These are phyloP conservation scores for Leptinotarsa juncta DNA, from an alignment of 2,888 invertebrate genomes.

Conservation along the genomic window DNA sequence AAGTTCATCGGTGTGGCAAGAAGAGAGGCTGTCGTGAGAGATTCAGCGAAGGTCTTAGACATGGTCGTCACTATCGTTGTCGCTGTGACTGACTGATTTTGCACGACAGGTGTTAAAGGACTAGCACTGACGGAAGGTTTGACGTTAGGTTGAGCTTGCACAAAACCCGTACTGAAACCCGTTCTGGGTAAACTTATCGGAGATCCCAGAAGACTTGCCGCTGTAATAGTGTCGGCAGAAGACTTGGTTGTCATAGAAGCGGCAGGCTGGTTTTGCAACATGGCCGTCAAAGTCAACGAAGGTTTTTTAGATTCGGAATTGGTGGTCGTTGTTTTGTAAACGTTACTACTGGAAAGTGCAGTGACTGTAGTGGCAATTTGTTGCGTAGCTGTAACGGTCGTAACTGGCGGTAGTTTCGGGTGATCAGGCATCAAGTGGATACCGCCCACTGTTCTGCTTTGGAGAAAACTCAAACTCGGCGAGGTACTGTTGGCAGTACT, in stretches of 20 bases:
- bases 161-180: constrained; percentile 60
- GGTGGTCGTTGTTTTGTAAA: constrained; percentile 42
- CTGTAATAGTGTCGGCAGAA: constrained; percentile 63
- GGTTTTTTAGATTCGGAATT: constrained; percentile 52
- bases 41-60: constrained; percentile 56
- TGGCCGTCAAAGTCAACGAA: constrained; percentile 64
- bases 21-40: constrained; percentile 64
- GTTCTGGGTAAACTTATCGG: constrained; percentile 60
- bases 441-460: constrained; percentile 49
- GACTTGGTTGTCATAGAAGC: constrained; percentile 63
- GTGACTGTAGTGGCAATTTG: constrained; percentile 32
- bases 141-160: constrained; percentile 62
- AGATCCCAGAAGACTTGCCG: constrained; percentile 64
- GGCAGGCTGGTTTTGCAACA: constrained; percentile 66
- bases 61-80: constrained; percentile 60
- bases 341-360: constrained; percentile 31
- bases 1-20: constrained; percentile 61
- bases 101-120: constrained; percentile 63
- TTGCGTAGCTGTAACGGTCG: constrained; percentile 48
- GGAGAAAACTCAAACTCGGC: constrained; percentile 50
- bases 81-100: constrained; percentile 64
- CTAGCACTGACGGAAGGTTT: constrained; percentile 52
- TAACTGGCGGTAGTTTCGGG: constrained; percentile 56
- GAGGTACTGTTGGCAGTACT: constrained; percentile 32
- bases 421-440: constrained; percentile 60